Evolutionary conservation across 2,113 vertebrate species (phyloP).

Genomic region (Anarhynchus alexandrinus): DNA sequence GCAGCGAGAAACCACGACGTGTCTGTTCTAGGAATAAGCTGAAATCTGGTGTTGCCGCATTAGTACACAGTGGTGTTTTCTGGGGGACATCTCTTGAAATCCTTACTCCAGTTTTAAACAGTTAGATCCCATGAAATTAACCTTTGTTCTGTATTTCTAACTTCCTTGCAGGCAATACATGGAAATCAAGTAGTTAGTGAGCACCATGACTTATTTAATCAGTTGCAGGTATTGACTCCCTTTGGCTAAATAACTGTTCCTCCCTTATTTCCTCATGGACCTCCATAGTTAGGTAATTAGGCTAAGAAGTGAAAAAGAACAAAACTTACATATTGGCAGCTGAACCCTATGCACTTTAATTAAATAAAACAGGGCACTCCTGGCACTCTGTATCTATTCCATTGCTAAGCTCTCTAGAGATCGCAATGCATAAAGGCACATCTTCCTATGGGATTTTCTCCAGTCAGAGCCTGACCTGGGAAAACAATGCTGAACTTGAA

Average conservation of each 20-base stretch:
- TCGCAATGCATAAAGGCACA: neutral
- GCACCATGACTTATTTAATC: neutral
- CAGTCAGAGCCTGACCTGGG: neutral
- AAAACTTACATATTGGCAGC: neutral
- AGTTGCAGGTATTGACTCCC: neutral
- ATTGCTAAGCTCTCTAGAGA: neutral
- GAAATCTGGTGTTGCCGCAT: neutral
- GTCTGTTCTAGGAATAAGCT: neutral
- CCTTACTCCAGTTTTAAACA: neutral
- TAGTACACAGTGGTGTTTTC: neutral
- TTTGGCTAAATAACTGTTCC: neutral
- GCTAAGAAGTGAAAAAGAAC: neutral
- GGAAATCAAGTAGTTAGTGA: neutral
- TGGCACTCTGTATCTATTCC: neutral
- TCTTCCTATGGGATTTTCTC: neutral
- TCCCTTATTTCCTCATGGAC: neutral
- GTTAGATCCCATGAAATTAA: neutral
- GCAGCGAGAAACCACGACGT: rapidly evolving
- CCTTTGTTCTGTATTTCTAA: neutral
- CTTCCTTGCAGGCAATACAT: neutral
- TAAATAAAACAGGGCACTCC: neutral
- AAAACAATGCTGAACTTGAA: neutral
- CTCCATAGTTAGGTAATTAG: neutral
- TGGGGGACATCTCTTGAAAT: neutral
- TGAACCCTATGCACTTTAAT: neutral